Evolutionary conservation across 2,888 invertebrate genomes (phyloP).

Genomic region (Machimus atricapillus): DNA sequence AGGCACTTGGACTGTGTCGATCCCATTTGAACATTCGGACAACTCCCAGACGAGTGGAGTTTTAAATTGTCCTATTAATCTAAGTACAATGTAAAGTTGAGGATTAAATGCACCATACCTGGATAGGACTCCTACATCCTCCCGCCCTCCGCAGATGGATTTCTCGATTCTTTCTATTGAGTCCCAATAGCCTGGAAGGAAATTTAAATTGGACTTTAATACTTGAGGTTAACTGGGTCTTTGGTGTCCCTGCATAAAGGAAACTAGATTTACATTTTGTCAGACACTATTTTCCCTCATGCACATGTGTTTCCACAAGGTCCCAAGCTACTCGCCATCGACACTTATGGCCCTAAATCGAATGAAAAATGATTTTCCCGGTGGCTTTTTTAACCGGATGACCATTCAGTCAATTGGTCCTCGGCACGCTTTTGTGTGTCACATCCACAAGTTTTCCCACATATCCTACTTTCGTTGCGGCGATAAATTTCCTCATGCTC

Average conservation of each 20-base stretch:
- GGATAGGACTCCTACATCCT: not conserved
- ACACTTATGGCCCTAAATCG: not conserved
- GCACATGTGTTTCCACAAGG: not conserved
- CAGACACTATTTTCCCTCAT: not conserved
- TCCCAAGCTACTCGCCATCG: not conserved
- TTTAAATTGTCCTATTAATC: conserved; percentile 15
- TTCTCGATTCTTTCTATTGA: not conserved
- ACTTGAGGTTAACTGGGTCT: not conserved
- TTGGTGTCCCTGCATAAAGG: not conserved
- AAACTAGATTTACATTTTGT: not conserved
- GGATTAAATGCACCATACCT: not conserved
- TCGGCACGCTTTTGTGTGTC: not conserved
- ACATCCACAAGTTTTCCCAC: not conserved
- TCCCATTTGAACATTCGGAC: not conserved
- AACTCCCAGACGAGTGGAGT: not conserved
- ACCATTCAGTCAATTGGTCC: not conserved
- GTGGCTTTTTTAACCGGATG: not conserved
- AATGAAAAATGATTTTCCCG: not conserved
- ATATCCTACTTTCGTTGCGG: not conserved
- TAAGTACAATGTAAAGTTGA: not conserved
- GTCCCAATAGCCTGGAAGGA: not conserved
- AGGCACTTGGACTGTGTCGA: not conserved
- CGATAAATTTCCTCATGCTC: not conserved
- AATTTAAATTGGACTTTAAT: conserved; percentile 1
- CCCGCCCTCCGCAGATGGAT: not conserved